Conservation (phyloP, 2,888 invertebrate species). For the Shargacucullia verbasci region DNA sequence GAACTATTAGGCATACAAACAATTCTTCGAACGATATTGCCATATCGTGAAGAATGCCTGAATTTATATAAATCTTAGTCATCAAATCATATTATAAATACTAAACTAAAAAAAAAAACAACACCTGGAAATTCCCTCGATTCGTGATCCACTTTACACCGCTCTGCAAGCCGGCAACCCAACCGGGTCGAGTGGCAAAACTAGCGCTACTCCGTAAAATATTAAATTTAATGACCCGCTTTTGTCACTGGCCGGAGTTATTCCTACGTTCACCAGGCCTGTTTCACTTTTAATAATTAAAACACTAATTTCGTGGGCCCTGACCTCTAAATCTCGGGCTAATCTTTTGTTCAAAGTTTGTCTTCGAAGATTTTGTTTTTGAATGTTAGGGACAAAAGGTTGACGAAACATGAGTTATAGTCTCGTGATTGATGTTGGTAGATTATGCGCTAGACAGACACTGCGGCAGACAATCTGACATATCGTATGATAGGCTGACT, state of each 20-base stretch:
- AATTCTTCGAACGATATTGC: too few relatives aligned
- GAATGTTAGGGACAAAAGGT: constrained; percentile 24
- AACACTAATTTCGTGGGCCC: constrained; percentile 64
- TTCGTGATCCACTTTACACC: constrained; percentile 31
- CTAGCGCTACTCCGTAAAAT: constrained; percentile 72
- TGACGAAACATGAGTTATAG: constrained; percentile 9
- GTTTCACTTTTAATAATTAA: constrained; percentile 70
- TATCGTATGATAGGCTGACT: background rate
- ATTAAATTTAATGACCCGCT: constrained; percentile 79
- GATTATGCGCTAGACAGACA: background rate
- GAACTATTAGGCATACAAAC: too few relatives aligned
- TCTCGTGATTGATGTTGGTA: constrained; percentile 5
- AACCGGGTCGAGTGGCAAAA: constrained; percentile 70
- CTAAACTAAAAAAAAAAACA: constrained; percentile 6
- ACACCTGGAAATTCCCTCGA: constrained; percentile 24
- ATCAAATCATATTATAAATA: background rate
- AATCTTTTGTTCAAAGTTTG: constrained; percentile 10
- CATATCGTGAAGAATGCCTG: too few relatives aligned
- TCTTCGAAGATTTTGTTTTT: constrained; percentile 46
- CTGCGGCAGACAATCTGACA: background rate
- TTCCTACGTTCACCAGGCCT: constrained; percentile 53
- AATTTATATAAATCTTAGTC: background rate
- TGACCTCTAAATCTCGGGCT: constrained; percentile 44
- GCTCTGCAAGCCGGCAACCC: constrained; percentile 48
- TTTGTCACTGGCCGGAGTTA: constrained; percentile 69